Base-by-base conservation (phyloP, 2,113 vertebrate species). In the Megaleporinus macrocephalus region DNA sequence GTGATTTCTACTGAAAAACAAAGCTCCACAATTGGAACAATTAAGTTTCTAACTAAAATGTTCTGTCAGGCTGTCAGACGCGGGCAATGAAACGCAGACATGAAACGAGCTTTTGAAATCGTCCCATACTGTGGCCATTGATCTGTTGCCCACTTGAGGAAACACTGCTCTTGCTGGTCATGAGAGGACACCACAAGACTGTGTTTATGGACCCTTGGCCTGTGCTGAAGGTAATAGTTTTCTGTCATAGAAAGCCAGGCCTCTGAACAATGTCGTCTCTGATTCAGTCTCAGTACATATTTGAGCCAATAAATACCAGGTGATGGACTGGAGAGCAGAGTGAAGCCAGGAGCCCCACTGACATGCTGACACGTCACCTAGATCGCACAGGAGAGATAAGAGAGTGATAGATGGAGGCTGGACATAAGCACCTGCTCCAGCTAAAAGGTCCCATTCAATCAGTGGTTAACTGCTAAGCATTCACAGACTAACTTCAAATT, bases 391-490 rank as follows among this genome's bases (percentile, higher is more conserved):
- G 44, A 55, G 74, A 78, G 82, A 86, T 84, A 87, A 82, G 63
- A 73, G 49, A 57, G 55, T 84, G 83, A 84, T 87, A 63, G 59
- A 84, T 86, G 82, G 57, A 79, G 82, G 63, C 44, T 57, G 27
- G 59, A 16, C 26, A 33, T 36, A 68, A 47, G 66, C 78, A 86
- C 85, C 82, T 84, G 85, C 30, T 70, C 76, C 18, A 41, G 65
- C 44, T 82, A 3, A 69, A 55, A 74, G 53, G 62, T 81, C 62
- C 13, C 16, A 47, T 59, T 66, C 36, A 80, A 80, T 80, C 57
- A 80, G 57, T 51, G 57, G 26, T 73, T 59, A 63, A 70, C 22
- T 62, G 61, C 57, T 53, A 59, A 73, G 51, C 44, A 53, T 51
- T 57, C 53, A 59, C 36, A 76, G 63, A 22, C 73, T 55, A 27